Conservation (phyloP, 2,113 vertebrate species). For the Spea multiplicata region DNA sequence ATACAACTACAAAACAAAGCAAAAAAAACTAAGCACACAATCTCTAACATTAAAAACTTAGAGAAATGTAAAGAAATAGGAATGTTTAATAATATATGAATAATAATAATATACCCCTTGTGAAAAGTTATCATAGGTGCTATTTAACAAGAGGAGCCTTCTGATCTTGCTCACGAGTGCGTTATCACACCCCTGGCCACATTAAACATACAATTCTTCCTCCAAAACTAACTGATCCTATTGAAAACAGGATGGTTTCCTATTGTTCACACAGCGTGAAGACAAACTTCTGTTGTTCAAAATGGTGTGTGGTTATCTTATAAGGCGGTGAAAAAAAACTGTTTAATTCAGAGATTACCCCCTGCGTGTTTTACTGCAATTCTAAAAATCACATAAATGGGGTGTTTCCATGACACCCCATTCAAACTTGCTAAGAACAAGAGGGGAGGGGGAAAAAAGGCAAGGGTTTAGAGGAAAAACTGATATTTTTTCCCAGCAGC, state of each 20-base stretch:
- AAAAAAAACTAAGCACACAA: too few species aligned
- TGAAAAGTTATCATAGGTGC: too few species aligned
- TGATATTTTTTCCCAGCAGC: too few species aligned
- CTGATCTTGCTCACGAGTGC: too few species aligned
- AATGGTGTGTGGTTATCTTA: slow-evolving; percentile 92
- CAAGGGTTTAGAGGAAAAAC: too few species aligned
- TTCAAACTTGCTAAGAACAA: slow-evolving; percentile 59
- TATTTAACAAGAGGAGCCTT: too few species aligned
- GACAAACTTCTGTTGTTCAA: slow-evolving; percentile 90
- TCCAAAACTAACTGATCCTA: slow-evolving; percentile 82
- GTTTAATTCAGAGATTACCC: slow-evolving; percentile 99
- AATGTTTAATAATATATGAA: too few species aligned
- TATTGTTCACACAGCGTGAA: slow-evolving; percentile 98
- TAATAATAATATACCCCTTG: too few species aligned
- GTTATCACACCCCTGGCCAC: slow-evolving; percentile 90
- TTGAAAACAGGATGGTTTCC: slow-evolving; percentile 97
- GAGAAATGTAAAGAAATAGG: too few species aligned
- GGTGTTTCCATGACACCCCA: slow-evolving; percentile 94
- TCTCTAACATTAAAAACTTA: too few species aligned
- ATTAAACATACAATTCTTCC: slow-evolving; percentile 94
- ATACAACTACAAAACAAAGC: too few species aligned
- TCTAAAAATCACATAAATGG: slow-evolving; percentile 94
- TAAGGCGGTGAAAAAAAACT: slow-evolving; percentile 81
- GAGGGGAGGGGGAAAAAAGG: too few species aligned
- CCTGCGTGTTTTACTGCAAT: slow-evolving; percentile 89